Evolutionary conservation across 1,140 invertebrate species (phyloP), one percentile per base, ranked within the genome.

Genomic region (Euura saliciscinereae): DNA sequence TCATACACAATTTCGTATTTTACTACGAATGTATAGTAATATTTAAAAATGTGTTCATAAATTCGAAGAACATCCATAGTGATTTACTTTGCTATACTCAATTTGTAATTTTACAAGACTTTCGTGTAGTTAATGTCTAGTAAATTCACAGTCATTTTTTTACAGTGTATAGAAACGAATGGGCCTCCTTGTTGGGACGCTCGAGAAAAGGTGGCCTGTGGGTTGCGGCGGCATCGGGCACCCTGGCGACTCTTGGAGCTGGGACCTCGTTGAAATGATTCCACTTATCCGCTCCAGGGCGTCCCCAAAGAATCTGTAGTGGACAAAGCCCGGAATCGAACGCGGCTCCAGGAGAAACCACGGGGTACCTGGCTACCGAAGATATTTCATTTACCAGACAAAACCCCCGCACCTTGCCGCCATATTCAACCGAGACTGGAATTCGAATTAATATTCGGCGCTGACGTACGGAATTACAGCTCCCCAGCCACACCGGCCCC

Each of bases 371-470:
- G 64, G 83, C 83, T 84, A 84, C 83, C 80, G 83, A 84, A 82
- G 82, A 84, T 84, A 84, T 84, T 84, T 84, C 82, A 84, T 84
- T 84, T 83, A 84, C 81, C 76, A 76, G 81, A 82, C 82, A 84
- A 84, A 84, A 84, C 51, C 69, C 42, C 10, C 28, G 46, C 64
- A 7, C 69, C 13, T 59, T 51, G 68, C 73, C 72, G 71, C 69
- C 71, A 59, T 76, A 76, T 71, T 71, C 51, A 66, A 71, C 69
- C 74, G 70, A 59, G 74, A 74, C 28, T 82, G 81, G 85, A 87
- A 87, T 86, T 85, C 84, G 77, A 87, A 86, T 87, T 87, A 87
- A 87, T 87, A 87, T 87, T 87, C 86, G 84, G 85, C 79, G 86
- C 82, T 86, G 86, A 87, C 85, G 80, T 84, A 82, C 79, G 79